These are phyloP conservation scores for Sussaba pulchella DNA, from an alignment of 2,888 invertebrate genomes.

Conservation along the genomic window DNA sequence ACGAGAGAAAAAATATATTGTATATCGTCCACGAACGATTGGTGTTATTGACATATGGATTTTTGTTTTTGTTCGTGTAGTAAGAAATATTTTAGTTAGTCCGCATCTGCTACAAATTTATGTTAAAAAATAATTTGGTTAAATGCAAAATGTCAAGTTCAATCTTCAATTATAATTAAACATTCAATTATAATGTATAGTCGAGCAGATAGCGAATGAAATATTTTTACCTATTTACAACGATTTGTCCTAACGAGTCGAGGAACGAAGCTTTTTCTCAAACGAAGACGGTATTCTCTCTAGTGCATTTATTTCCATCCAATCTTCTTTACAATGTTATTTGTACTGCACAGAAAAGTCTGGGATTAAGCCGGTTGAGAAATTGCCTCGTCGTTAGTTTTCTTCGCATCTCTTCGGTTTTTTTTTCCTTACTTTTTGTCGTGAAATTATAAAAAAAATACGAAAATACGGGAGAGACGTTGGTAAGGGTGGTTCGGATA, in stretches of 20 bases:
- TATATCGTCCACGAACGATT: too few species aligned
- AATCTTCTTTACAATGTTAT: neutral
- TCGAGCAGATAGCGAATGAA: too few species aligned
- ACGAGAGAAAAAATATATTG: too few species aligned
- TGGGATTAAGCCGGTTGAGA: slow-evolving; percentile 1
- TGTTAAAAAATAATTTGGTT: too few species aligned
- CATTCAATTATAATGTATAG: too few species aligned
- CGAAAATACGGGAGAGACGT: slow-evolving; percentile 35
- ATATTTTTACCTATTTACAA: too few species aligned
- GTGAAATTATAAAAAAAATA: neutral
- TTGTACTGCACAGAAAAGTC: neutral
- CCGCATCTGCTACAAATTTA: too few species aligned
- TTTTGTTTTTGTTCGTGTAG: too few species aligned
- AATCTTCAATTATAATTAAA: too few species aligned
- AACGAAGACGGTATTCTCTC: neutral
- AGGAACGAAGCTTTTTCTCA: neutral
- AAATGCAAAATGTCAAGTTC: too few species aligned
- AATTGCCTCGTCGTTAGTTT: slow-evolving; percentile 10
- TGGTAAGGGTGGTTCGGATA: slow-evolving; percentile 12
- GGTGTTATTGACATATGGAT: too few species aligned
- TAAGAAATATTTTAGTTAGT: too few species aligned
- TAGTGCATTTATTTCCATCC: neutral
- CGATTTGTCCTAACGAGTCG: neutral
- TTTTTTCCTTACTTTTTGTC: neutral
- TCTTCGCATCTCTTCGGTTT: neutral